Base-by-base conservation (phyloP, 2,113 vertebrate species). In the Cercocebus atys region DNA sequence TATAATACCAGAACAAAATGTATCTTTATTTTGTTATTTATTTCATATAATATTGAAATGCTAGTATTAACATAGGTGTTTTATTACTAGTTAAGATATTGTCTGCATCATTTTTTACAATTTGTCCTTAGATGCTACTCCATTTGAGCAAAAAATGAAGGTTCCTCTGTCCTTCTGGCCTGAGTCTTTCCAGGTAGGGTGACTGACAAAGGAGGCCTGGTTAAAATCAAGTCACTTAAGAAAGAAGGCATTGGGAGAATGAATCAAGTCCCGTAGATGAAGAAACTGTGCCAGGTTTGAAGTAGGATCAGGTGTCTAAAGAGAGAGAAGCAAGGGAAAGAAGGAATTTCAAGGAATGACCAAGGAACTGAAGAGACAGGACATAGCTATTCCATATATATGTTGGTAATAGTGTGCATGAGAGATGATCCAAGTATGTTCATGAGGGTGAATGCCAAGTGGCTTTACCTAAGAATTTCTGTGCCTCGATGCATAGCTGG, bases 141-240 rank as follows among this genome's bases (percentile, higher is more conserved):
- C n/a, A n/a, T 75, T 79, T 92, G 79, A 97, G 64, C 59, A 55
- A 88, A 94, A 94, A 96, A 72, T 22, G 90, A 47, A 91, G 20
- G 20, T 86, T 93, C 45, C 18, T 93, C 78, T 90, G 35, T 89
- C 38, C 75, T 94, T 88, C 14, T 76, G 22, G 23, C 81, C 64
- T 35, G 38, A 88, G 20, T 84, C 79, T 87, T 66, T 92, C 30
- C 43, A 70, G 68, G 40, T 38, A 84, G 6, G 32, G 59, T 81
- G 76, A 43, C 17, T 92, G 76, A 96, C 76, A 87, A 32, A 94
- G 43, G 43, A 84, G 10, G 20, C 55, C 47, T 82, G 32, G n/a
- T 84, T 72, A 72, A 96, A 95, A 80, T 68, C 85, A 96, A 59
- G n/a, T 81, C 43, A 38, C 20, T 30, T 72, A 45, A 72, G 66